A percentile compares a stretch with the other conserved stretches of the same genome.
Evolutionary conservation across 2,797 vertebrate genomes (phyloP).

Genomic region (Parambassis ranga): DNA sequence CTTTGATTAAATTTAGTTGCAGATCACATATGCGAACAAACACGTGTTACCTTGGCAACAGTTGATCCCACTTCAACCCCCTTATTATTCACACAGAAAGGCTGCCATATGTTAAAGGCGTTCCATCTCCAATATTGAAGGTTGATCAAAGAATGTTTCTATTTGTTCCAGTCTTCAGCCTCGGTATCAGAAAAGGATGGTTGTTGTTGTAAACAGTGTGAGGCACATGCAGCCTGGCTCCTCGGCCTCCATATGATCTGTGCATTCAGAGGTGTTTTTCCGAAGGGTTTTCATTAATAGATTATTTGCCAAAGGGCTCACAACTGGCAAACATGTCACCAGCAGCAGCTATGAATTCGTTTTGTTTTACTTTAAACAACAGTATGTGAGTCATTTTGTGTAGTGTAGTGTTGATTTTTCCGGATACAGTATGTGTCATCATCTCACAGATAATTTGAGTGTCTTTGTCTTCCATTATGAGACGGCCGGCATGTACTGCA

Average conservation of each 20-base stretch:
- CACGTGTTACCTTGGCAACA: slow-evolving; percentile 71
- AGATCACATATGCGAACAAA: slow-evolving; percentile 62
- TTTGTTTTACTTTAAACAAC: not conserved
- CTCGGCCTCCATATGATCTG: no score
- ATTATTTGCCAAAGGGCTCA: not conserved
- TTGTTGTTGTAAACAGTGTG: no score
- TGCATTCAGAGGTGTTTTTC: not conserved
- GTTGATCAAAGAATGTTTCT: not conserved
- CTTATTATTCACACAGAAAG: slow-evolving; percentile 33
- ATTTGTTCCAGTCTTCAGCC: not conserved
- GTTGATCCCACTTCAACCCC: slow-evolving; percentile 63
- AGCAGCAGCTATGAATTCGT: not conserved
- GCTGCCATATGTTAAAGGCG: slow-evolving; percentile 24
- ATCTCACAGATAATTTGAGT: no score
- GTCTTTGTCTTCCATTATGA: no score
- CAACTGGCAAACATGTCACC: not conserved
- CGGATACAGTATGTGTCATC: no score
- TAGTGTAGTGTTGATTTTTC: no score
- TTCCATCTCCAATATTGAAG: not conserved
- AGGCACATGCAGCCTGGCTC: no score
- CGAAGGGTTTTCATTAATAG: not conserved
- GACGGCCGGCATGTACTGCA: no score
- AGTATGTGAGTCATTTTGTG: no score
- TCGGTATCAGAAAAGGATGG: no score
- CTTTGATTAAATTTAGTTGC: slow-evolving; percentile 69